Evolutionary conservation across 2,888 invertebrate species (phyloP), one percentile per base, ranked within the genome.

Genomic region (Ectemnius lituratus): DNA sequence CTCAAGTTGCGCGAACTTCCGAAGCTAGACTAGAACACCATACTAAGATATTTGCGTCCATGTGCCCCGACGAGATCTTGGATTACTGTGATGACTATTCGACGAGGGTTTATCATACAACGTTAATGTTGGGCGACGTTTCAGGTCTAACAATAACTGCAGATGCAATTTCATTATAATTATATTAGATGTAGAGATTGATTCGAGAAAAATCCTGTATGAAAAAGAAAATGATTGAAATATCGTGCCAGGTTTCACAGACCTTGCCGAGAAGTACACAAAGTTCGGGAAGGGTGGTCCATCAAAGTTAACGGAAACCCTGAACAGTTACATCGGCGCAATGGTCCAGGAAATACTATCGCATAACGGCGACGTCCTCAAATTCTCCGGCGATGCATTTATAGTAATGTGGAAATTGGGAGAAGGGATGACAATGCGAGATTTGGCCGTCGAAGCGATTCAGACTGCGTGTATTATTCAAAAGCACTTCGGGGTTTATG

Each of bases 301-400:
- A 0, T 95, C 95, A 4, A 92, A 94, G 69, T 90, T 96, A 58
- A 95, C 95, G 0, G 93, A 94, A 85, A 94, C 94, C 0, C 88
- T 96, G 4, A 95, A 95, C 90, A 92, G 92, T 2, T 96, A 95
- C 88, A 94, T 96, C 79, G 95, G 94, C 0, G 93, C 94, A 0
- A 94, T 96, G 92, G 94, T 95, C 0, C 94, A 95, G 84, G 94
- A 94, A 87, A 94, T 95, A 73, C 88, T 95, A 45, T 92, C 93
- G 0, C 93, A 93, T 78, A 92, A 93, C 65, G 95, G 95, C 0
- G 95, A 95, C 78, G 93, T 95, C 1, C 89, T 95, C 0, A 94
- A 95, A 87, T 95, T 94, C 85, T 94, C 94, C 11, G 95, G 93
- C 0, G 94, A 95, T 78, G 94, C 94, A 2, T 94, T 95, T 84